A percentile compares a stretch with the other conserved stretches of the same genome.
phyloP scores from a whole-genome alignment of 1,140 invertebrate species.

The Homalodisca vitripennis region DNA sequence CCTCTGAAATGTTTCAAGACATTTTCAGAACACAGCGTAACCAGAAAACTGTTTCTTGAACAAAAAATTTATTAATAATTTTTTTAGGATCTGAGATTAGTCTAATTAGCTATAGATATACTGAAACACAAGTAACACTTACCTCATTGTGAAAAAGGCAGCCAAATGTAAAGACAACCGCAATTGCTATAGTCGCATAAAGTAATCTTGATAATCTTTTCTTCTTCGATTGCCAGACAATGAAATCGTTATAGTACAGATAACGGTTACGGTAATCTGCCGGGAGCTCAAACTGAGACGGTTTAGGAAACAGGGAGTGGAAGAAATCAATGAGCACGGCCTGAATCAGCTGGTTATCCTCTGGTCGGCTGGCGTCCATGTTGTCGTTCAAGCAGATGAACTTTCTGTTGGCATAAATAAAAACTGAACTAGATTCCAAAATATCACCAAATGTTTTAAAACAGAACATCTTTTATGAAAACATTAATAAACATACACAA shows the following conservation, averaged over 20 bases:
- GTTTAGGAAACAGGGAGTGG: slow-evolving; percentile 69
- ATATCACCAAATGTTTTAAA: no score
- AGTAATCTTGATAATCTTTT: neutral
- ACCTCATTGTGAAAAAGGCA: neutral
- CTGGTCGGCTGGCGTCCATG: slow-evolving; percentile 59
- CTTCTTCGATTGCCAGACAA: slow-evolving; percentile 56
- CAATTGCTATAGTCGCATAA: neutral
- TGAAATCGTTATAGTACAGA: slow-evolving; percentile 60
- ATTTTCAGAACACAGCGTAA: neutral
- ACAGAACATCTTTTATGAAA: no score
- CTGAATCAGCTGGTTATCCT: slow-evolving; percentile 67
- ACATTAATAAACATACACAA: neutral
- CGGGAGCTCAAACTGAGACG: slow-evolving; percentile 73
- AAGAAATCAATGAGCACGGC: slow-evolving; percentile 76
- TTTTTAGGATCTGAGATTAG: neutral
- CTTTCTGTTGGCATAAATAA: no score
- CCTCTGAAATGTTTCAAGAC: no score
- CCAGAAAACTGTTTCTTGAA: neutral
- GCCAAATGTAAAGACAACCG: neutral
- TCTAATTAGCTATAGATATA: neutral
- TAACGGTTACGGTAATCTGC: slow-evolving; percentile 70
- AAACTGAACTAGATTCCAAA: no score
- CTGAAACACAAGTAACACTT: neutral
- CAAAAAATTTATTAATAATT: neutral
- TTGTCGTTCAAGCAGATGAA: slow-evolving; percentile 88